Conservation (phyloP, 2,113 vertebrate species). For the Rhea americana region DNA sequence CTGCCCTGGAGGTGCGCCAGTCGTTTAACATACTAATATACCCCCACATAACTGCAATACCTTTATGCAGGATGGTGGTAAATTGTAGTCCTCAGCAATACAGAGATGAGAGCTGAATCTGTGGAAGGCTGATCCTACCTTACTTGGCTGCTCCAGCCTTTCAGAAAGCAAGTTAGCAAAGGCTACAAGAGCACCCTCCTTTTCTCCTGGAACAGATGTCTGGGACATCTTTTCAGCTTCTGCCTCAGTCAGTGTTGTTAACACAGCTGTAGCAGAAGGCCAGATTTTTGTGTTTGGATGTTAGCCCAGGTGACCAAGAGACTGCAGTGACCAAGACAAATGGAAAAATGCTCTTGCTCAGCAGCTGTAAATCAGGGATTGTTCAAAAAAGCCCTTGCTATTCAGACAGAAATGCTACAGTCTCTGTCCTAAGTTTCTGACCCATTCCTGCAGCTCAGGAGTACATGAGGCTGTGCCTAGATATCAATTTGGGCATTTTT, state of each 20-base stretch:
- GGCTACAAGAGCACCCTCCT: background rate
- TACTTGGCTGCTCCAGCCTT: background rate
- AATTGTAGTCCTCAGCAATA: background rate
- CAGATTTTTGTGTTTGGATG: background rate
- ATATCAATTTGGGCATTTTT: background rate
- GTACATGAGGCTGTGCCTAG: background rate
- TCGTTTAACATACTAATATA: background rate
- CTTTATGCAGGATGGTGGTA: background rate
- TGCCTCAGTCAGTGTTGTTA: background rate
- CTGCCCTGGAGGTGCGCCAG: background rate
- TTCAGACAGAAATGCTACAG: background rate
- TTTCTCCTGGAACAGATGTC: background rate
- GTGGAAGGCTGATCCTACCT: background rate
- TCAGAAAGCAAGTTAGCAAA: background rate
- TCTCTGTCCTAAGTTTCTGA: background rate
- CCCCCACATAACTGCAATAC: background rate
- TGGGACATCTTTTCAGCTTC: background rate
- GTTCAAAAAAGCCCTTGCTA: background rate
- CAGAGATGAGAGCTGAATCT: fast-evolving
- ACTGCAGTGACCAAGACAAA: background rate
- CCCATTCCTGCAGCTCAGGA: background rate
- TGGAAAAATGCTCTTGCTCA: background rate
- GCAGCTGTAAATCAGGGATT: background rate
- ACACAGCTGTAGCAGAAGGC: background rate
- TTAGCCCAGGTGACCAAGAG: background rate